Evolutionary conservation across 1,140 invertebrate species (phyloP).

Genomic region (Melanaphis sacchari): DNA sequence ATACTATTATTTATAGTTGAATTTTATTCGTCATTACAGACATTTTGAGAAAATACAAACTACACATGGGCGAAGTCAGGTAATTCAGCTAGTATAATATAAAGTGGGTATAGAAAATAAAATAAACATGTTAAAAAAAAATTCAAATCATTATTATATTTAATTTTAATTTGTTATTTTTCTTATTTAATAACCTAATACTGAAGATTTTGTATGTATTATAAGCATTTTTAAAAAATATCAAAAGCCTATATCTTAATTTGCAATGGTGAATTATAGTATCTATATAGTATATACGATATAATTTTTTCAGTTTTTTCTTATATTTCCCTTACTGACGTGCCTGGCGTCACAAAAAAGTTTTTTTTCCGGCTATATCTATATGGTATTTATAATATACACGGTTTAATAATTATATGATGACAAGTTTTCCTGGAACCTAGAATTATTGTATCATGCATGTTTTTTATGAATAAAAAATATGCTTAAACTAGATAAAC

Average conservation of each 20-base stretch:
- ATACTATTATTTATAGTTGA: too few species aligned
- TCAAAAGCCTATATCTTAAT: not conserved
- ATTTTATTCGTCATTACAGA: too few species aligned
- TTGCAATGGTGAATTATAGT: too few species aligned
- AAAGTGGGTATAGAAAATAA: not conserved
- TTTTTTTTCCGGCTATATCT: not conserved
- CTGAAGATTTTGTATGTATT: not conserved
- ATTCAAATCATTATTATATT: not conserved
- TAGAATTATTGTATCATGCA: not conserved
- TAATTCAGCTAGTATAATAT: too few species aligned
- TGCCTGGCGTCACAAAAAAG: not conserved
- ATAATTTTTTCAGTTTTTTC: not conserved
- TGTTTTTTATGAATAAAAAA: not conserved
- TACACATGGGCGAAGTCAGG: too few species aligned
- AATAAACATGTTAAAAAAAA: not conserved
- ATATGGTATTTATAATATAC: too few species aligned
- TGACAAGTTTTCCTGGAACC: not conserved
- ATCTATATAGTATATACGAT: not conserved
- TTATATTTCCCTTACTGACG: not conserved
- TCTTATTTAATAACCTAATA: not conserved
- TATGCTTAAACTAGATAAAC: not conserved
- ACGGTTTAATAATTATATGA: not conserved
- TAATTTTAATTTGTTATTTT: not conserved
- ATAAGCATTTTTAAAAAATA: not conserved
- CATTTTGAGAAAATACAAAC: too few species aligned